Evolutionary conservation across 2,797 vertebrate genomes (phyloP), one percentile per base, ranked within the genome.

Genomic region (Buceros bicornis): DNA sequence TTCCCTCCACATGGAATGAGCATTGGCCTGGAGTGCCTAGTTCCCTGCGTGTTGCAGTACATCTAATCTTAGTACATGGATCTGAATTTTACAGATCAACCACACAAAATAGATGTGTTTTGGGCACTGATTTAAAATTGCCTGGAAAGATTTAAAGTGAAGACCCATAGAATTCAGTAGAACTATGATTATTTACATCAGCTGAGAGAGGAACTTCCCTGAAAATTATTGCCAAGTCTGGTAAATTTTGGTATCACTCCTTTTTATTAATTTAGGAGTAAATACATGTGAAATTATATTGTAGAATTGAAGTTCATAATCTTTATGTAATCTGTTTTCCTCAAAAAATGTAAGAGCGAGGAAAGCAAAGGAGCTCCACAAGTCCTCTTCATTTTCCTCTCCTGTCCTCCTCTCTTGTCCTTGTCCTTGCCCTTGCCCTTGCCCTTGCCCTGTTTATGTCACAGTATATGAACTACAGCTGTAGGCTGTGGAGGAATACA

Each of bases 41-140:
- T 35, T 74, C 80, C 35, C 67, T 6, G 0, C 2, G 1, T 42
- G 21, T 13, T 81, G 45, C 9, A 8, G 47, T 25, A 1, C 33
- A 3, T 83, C 29, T 48, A 72, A 20, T 48, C 77, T 35, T 51
- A 56, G 3, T 42, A 43, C n/a, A 5, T 5, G 43, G 48, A 2
- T 67, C 45, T 45, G 69, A 73, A 81, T 81, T 87, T 73, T 48
- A 43, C 26, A 70, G 33, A 43, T 48, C 45, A 61, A 40, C 56
- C 37, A 40, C 0, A 0, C 65, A 48, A 84, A 83, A 73, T 42
- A 29, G 70, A 31, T 18, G 13, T 21, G 33, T 66, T 84, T 70
- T 56, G 40, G 2, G 54, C 47, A 8, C 2, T 35, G 65, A 35
- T 64, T 65, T 43, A 18, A 91, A 87, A 58, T 17, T 40, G 19